Conservation (phyloP, 1,140 invertebrate species). For the Megathymus violae region DNA sequence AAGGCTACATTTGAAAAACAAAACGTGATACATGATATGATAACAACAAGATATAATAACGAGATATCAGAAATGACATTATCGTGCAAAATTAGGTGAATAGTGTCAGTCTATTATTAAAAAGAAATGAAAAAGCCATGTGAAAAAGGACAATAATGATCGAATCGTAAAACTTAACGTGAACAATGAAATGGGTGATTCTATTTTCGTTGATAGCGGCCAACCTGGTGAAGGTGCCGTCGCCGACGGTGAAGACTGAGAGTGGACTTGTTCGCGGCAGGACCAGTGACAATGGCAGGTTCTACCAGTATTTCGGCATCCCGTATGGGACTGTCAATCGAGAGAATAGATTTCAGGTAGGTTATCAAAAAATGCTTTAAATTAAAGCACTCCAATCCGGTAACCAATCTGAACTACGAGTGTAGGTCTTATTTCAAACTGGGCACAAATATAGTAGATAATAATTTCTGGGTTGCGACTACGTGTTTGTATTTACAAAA, state of each 20-base stretch:
- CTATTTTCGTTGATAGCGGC: constrained; percentile 58
- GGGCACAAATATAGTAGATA: too few species aligned
- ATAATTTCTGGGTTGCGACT: too few species aligned
- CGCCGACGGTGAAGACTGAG: constrained; percentile 55
- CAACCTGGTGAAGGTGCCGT: constrained; percentile 60
- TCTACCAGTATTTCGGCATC: constrained; percentile 66
- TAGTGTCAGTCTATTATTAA: neutral
- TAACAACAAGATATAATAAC: too few species aligned
- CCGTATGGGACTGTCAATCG: constrained; percentile 69
- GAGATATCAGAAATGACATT: too few species aligned
- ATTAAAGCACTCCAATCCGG: too few species aligned
- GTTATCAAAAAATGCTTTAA: neutral
- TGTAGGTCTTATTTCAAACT: too few species aligned
- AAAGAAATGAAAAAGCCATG: neutral
- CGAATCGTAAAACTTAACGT: constrained; percentile 10
- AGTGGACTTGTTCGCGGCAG: constrained; percentile 59
- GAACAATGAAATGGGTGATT: constrained; percentile 67
- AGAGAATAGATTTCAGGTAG: constrained; percentile 68
- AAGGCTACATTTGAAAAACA: constrained; percentile 9
- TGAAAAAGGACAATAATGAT: constrained; percentile 7
- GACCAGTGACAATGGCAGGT: constrained; percentile 55
- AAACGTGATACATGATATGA: neutral
- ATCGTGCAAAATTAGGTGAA: neutral
- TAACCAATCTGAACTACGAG: too few species aligned
- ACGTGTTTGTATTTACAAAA: too few species aligned